Evolutionary conservation across 2,113 vertebrate species (phyloP).

Genomic region (Prunella fulvescens): DNA sequence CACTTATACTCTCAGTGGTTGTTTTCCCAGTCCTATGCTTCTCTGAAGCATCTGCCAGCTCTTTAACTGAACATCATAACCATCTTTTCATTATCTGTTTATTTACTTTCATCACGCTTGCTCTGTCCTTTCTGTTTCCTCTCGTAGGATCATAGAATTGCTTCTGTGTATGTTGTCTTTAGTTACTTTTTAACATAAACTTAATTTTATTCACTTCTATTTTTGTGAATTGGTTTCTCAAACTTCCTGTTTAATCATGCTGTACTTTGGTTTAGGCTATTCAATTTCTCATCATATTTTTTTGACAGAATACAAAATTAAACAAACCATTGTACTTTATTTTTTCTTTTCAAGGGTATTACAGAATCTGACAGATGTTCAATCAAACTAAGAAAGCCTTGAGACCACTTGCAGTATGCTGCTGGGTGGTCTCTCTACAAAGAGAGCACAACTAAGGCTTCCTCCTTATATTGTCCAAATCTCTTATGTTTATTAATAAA

Average conservation of each 20-base stretch:
- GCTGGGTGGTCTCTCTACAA: not conserved
- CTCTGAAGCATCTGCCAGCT: not conserved
- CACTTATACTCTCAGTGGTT: not conserved
- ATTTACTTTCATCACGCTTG: not conserved
- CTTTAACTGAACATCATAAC: not conserved
- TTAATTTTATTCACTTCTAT: not conserved
- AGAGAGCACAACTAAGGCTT: not conserved
- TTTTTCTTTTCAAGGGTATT: not conserved
- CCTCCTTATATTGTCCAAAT: rapidly evolving
- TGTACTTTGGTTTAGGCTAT: not conserved
- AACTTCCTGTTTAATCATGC: not conserved
- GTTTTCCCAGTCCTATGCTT: not conserved
- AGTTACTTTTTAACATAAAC: not conserved
- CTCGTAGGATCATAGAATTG: not conserved
- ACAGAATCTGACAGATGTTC: not conserved
- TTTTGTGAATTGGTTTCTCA: not conserved
- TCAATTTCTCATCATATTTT: not conserved
- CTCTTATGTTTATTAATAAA: not conserved
- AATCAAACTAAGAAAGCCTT: not conserved
- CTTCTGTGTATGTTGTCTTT: not conserved
- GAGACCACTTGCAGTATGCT: not conserved
- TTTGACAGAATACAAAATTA: not conserved
- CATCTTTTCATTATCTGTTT: not conserved
- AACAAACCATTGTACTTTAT: not conserved
- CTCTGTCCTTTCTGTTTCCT: not conserved